A percentile compares a stretch with the other conserved stretches of the same genome.
phyloP scores from a whole-genome alignment of 92 coral and sea anemone species.

The Paramuricea clavata region DNA sequence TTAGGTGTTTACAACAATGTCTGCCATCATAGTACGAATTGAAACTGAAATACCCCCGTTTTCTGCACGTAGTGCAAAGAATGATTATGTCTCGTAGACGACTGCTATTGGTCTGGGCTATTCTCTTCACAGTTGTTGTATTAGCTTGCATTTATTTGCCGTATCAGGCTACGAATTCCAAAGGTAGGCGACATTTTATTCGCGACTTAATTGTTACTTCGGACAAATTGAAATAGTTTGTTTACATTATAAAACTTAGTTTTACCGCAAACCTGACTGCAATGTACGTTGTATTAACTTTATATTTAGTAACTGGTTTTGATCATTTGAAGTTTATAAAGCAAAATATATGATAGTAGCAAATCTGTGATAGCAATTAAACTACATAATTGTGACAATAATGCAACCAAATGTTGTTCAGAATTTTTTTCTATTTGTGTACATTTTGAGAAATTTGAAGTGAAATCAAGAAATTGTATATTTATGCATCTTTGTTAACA shows the following conservation, averaged over 20 bases:
- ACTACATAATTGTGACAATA: background rate
- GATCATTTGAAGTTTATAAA: background rate
- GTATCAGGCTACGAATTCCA: background rate
- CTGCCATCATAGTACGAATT: background rate
- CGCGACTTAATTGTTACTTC: background rate
- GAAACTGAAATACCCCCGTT: background rate
- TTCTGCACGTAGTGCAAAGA: background rate
- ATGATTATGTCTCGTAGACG: constrained; percentile 39
- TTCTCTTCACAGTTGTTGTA: background rate
- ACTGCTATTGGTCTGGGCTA: background rate
- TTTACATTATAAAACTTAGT: background rate
- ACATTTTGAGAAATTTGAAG: too few relatives aligned
- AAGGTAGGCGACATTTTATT: constrained; percentile 11
- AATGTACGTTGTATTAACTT: background rate
- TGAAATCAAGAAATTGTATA: too few relatives aligned
- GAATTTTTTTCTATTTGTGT: too few relatives aligned
- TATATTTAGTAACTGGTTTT: background rate
- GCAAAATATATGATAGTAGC: background rate
- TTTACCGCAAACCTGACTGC: background rate
- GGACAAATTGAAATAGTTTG: background rate
- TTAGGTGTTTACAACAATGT: background rate
- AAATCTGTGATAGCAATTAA: background rate
- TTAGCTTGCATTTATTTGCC: constrained; percentile 30
- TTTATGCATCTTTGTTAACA: too few relatives aligned
- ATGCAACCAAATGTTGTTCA: too few relatives aligned